phyloP scores from a whole-genome alignment of 2,113 vertebrate genomes.

The Lasiurus borealis region DNA sequence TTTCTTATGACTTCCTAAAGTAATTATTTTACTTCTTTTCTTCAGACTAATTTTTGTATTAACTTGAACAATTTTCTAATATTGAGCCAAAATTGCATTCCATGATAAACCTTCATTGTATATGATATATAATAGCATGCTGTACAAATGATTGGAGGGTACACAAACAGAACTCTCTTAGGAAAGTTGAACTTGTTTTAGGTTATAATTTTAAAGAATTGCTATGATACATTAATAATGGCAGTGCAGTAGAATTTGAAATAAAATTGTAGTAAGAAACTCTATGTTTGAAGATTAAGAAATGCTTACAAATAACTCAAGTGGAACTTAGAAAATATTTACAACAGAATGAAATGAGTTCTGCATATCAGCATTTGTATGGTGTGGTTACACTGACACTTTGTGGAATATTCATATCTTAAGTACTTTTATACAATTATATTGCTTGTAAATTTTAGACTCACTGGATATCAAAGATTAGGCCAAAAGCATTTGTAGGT shows the following conservation, averaged over 20 bases:
- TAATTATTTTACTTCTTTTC: conserved; percentile 29
- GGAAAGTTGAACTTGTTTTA: conserved; percentile 31
- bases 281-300: conserved; percentile 6
- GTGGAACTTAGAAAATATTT: neutral
- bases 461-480: neutral
- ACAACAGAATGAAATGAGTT: neutral
- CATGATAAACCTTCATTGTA: neutral
- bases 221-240: neutral
- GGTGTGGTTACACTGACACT: neutral
- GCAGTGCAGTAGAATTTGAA: neutral
- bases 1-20: conserved; percentile 10
- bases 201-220: conserved; percentile 33
- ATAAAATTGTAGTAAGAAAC: neutral
- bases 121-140: neutral
- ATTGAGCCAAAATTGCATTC: neutral
- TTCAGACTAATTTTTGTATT: conserved; percentile 15
- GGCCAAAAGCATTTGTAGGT: neutral
- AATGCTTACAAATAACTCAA: conserved; percentile 16
- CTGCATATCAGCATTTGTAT: neutral
- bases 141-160: neutral
- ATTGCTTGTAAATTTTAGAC: neutral
- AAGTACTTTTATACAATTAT: conserved; percentile 25
- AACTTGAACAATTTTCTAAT: neutral
- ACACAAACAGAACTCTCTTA: neutral
- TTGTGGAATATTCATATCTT: neutral